Evolutionary conservation across 2,888 invertebrate species (phyloP).

Genomic region (Gasteruption jaculator): DNA sequence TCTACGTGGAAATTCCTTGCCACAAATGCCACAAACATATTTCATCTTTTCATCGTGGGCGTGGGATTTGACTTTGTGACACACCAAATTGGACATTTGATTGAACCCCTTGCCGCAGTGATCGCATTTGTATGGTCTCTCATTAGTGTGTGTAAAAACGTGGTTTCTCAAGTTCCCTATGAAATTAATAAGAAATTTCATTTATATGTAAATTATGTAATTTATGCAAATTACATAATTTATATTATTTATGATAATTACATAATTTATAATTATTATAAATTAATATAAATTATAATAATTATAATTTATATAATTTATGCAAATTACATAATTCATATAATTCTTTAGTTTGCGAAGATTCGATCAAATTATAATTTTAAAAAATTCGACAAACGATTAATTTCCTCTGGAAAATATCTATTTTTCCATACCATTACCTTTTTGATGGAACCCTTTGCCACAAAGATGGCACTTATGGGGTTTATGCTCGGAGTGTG

Average conservation of each 20-base stretch:
- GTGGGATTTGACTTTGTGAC: conserved; percentile 69
- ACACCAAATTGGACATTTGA: conserved; percentile 76
- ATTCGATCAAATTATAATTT: too few species aligned
- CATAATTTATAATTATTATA: background rate
- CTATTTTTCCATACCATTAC: conserved; percentile 51
- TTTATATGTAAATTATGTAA: conserved; percentile 1
- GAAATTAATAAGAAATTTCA: conserved; percentile 10
- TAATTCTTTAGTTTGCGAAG: too few species aligned
- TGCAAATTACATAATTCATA: too few species aligned
- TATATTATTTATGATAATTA: background rate
- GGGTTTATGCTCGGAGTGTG: conserved; percentile 70
- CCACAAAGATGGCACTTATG: conserved; percentile 71
- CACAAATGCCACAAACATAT: conserved; percentile 56
- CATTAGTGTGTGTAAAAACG: conserved; percentile 74
- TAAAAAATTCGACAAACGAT: too few species aligned
- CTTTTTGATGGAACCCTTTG: conserved; percentile 79
- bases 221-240: too few species aligned
- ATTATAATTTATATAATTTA: too few species aligned
- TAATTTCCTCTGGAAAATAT: too few species aligned
- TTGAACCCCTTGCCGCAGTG: conserved; percentile 73
- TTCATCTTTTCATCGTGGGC: conserved; percentile 55
- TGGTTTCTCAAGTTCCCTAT: conserved; percentile 72
- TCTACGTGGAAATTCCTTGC: conserved; percentile 56
- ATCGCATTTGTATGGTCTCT: conserved; percentile 72
- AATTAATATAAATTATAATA: too few species aligned